Evolutionary conservation across 1,140 invertebrate species (phyloP).

Genomic region (Drosophila arawakana): DNA sequence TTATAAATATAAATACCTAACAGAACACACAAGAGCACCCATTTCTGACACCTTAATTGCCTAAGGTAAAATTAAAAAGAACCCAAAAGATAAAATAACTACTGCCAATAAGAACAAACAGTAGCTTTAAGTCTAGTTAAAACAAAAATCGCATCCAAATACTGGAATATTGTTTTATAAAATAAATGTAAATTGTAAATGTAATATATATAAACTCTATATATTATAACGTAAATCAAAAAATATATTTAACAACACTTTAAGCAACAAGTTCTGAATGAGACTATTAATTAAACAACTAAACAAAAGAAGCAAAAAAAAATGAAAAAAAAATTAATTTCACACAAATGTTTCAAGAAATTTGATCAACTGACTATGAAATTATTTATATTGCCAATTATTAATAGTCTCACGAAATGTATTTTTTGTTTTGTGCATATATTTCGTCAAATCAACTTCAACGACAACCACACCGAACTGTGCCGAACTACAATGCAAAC

Average conservation of each 20-base stretch:
- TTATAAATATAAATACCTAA: constrained; percentile 39
- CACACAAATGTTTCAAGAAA: constrained; percentile 20
- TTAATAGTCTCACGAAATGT: constrained; percentile 84
- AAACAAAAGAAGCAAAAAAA: constrained; percentile 13
- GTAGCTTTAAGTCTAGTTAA: constrained; percentile 73
- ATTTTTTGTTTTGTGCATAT: constrained; percentile 83
- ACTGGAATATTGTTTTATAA: constrained; percentile 21
- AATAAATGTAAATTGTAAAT: constrained; percentile 44
- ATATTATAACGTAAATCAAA: constrained; percentile 71
- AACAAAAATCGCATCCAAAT: background rate
- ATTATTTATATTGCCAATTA: constrained; percentile 58
- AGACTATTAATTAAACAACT: constrained; percentile 79
- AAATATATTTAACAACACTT: constrained; percentile 83
- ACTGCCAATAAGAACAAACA: constrained; percentile 84
- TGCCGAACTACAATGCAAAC: constrained; percentile 61
- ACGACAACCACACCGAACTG: constrained; percentile 67
- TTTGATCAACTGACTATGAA: constrained; percentile 44
- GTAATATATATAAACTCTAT: constrained; percentile 63
- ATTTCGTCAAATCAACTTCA: constrained; percentile 71
- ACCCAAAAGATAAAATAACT: constrained; percentile 45
- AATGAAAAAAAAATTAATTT: constrained; percentile 17
- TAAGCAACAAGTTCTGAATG: constrained; percentile 84
- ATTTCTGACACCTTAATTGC: constrained; percentile 65
- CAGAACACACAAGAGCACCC: constrained; percentile 79
- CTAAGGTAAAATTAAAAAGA: constrained; percentile 14